phyloP scores from a whole-genome alignment of 2,797 vertebrate genomes.

The Crocidura indochinensis region DNA sequence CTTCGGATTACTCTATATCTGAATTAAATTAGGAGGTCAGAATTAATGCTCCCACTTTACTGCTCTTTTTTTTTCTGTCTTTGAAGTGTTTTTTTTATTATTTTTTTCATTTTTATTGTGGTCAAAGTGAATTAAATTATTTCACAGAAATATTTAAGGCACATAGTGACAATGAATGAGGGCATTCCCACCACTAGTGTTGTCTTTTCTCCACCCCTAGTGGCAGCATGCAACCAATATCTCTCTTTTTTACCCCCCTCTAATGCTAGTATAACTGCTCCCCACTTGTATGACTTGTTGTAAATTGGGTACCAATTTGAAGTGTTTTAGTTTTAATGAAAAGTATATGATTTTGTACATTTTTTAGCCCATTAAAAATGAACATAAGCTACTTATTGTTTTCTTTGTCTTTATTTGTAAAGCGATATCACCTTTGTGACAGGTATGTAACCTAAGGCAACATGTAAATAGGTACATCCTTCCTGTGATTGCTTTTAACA shows the following conservation, averaged over 20 bases:
- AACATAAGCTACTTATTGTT: slow-evolving; percentile 45
- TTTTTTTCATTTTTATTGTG: too few relatives aligned
- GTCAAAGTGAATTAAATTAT: too few relatives aligned
- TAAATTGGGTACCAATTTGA: background rate
- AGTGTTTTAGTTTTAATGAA: slow-evolving; percentile 52
- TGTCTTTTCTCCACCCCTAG: too few relatives aligned
- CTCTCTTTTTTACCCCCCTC: too few relatives aligned
- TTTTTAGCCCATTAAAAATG: slow-evolving; percentile 50
- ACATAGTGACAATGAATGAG: too few relatives aligned
- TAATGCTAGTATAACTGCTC: too few relatives aligned
- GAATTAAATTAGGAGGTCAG: slow-evolving; percentile 69
- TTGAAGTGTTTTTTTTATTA: background rate
- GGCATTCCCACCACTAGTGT: too few relatives aligned
- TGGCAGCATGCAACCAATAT: too few relatives aligned
- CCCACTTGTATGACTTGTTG: too few relatives aligned
- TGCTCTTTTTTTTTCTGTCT: slow-evolving; percentile 49
- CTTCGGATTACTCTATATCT: slow-evolving; percentile 45
- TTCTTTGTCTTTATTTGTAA: slow-evolving; percentile 64
- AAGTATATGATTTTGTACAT: slow-evolving; percentile 61
- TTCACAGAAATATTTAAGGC: too few relatives aligned
- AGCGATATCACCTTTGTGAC: slow-evolving; percentile 38
- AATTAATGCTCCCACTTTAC: slow-evolving; percentile 32
- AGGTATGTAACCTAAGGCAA: slow-evolving; percentile 35
- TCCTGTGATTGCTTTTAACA: slow-evolving; percentile 37
- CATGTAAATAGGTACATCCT: slow-evolving; percentile 22